Evolutionary conservation across 2,113 vertebrate species (phyloP), one percentile per base, ranked within the genome.

Genomic region (Microcebus ravelobensis): DNA sequence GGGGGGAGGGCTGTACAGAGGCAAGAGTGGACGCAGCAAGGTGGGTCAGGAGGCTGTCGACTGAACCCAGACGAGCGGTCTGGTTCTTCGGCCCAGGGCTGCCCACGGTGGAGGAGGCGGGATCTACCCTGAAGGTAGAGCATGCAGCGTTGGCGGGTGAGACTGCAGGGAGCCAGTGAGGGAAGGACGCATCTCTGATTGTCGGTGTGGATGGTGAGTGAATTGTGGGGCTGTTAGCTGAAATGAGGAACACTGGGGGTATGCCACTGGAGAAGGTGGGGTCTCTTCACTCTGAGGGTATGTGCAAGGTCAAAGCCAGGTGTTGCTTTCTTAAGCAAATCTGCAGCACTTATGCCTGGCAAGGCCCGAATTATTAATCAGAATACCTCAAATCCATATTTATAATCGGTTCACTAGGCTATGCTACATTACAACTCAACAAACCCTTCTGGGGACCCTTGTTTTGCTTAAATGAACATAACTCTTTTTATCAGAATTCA

Each of bases 401-500:
- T 83, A 23, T 93, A 45, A 61, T 42, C 18, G 9, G 31, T 3
- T 87, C 6, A 0, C 79, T 59, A 36, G 42, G 31, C 83, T 57
- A 1, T 42, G 21, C 68, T 55, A 12, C 57, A 83, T 34, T 48
- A 87, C 34, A 71, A 80, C 4, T 4, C 83, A 71, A 42, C 89
- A 94, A 3, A 2, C 74, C 90, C 65, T 95, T 80, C 73, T 79
- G 76, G 59, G 87, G 50, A 34, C 73, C 61, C 42, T 63, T 31
- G 5, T 96, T 87, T 98, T 74, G 97, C 86, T 92, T 96, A 97
- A 98, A 87, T 96, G 68, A 20, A 39, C 42, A 0, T 95, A 95
- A 96, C 55, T 96, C 83, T 93, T 97, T 71, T 91, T 86, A 34
- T 94, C 90, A n/a, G 95, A 95, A 89, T 96, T 81, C 91, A 97